Conservation (phyloP, 2,888 invertebrate genomes). For the Nycteola revayana region DNA sequence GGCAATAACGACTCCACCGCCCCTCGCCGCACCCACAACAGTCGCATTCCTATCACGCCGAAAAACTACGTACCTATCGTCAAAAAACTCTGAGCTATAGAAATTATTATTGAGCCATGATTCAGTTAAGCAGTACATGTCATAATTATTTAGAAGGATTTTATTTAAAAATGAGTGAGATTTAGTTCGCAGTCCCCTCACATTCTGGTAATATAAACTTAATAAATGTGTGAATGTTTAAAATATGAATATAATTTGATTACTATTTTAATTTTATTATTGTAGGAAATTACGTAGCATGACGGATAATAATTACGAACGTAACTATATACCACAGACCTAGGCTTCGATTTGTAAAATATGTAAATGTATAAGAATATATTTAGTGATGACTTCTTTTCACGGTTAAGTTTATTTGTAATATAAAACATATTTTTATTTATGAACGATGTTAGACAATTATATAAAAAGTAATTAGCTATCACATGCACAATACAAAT, state of each 20-base stretch:
- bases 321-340: no score
- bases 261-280: neutral
- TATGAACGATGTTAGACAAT: no score
- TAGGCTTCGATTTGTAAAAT: no score
- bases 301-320: no score
- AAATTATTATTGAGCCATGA: constrained; percentile 8
- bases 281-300: no score
- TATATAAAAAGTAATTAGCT: neutral
- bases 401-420: constrained; percentile 1
- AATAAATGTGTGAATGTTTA: neutral
- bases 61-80: constrained; percentile 8
- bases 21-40: neutral
- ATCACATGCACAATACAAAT: neutral
- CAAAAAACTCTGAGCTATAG: constrained; percentile 9
- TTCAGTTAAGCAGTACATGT: constrained; percentile 9
- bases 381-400: no score
- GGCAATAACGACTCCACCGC: constrained; percentile 6
- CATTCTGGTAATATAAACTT: constrained; percentile 4
- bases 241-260: neutral
- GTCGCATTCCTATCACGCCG: constrained; percentile 3
- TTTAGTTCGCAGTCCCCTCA: constrained; percentile 8
- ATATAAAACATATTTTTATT: neutral
- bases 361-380: no score
- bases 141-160: constrained; percentile 4
- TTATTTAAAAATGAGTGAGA: no score